A percentile compares a stretch with the other conserved stretches of the same genome.
These are phyloP conservation scores for Siniperca undulata DNA, from an alignment of 2,797 vertebrate species.

Conservation along the genomic window DNA sequence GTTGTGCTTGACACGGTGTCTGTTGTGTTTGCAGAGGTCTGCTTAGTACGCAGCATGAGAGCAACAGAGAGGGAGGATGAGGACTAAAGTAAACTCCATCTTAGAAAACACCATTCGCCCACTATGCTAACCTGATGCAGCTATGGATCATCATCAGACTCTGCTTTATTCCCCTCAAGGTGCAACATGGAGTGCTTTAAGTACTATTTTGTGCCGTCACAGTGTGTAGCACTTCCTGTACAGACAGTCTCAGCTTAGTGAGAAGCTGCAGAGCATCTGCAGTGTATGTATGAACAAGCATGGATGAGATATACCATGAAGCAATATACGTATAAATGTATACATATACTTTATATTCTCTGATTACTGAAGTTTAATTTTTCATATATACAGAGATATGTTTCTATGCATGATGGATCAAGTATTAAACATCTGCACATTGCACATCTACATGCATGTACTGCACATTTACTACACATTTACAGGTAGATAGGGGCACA, in stretches of 20 bases:
- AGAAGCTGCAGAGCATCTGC: slow-evolving; percentile 34
- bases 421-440: not conserved
- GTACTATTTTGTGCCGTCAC: slow-evolving; percentile 16
- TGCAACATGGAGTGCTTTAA: not conserved
- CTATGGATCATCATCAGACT: slow-evolving; percentile 2
- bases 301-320: not conserved
- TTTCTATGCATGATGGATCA: not conserved
- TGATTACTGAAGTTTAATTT: not conserved
- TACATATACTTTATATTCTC: not conserved
- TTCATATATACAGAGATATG: not conserved
- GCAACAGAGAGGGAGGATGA: slow-evolving; percentile 22
- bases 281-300: slow-evolving; percentile 5
- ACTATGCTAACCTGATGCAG: slow-evolving; percentile 14
- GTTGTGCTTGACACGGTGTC: not conserved
- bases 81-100: slow-evolving; percentile 15
- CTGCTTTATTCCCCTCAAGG: not conserved
- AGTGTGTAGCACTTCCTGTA: slow-evolving; percentile 34
- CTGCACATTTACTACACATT: not conserved
- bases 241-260: not conserved
- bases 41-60: slow-evolving; percentile 25
- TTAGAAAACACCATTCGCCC: slow-evolving; percentile 28
- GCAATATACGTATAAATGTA: not conserved
- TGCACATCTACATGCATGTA: not conserved
- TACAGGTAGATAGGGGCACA: not conserved
- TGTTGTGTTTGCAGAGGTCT: slow-evolving; percentile 35